These are phyloP conservation scores for Chorisops tibialis DNA, from an alignment of 2,888 invertebrate species.

Conservation along the genomic window DNA sequence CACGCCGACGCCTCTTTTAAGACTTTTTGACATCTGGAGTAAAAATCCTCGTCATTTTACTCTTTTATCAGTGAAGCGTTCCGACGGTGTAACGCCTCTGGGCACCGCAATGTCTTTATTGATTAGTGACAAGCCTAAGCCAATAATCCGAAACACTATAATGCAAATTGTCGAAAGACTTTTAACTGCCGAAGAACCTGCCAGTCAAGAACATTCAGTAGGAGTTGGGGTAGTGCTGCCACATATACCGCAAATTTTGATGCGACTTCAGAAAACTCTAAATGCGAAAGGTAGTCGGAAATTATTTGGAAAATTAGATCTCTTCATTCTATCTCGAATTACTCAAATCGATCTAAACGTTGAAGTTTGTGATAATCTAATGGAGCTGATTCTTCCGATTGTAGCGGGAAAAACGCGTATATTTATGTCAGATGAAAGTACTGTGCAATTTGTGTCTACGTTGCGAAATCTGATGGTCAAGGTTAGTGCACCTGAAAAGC, in stretches of 20 bases:
- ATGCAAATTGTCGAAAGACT: conserved; percentile 73
- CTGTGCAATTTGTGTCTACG: conserved; percentile 68
- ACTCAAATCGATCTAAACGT: conserved; percentile 70
- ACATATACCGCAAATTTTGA: conserved; percentile 68
- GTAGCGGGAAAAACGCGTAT: conserved; percentile 6
- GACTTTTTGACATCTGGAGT: conserved; percentile 77
- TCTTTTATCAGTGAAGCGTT: conserved; percentile 62
- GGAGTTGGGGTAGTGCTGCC: conserved; percentile 73
- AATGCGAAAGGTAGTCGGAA: conserved; percentile 58
- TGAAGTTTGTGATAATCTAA: conserved; percentile 64
- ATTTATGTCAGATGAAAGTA: conserved; percentile 59
- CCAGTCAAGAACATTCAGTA: conserved; percentile 51
- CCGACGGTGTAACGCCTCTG: conserved; percentile 53
- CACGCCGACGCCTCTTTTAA: conserved; percentile 76
- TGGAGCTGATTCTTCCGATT: conserved; percentile 70
- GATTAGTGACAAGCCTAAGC: conserved; percentile 64
- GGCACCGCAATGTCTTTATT: conserved; percentile 65
- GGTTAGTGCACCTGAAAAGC: conserved; percentile 61
- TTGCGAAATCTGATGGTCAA: conserved; percentile 71
- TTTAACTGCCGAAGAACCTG: conserved; percentile 62
- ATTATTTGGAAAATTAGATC: conserved; percentile 64
- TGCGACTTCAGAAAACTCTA: conserved; percentile 65
- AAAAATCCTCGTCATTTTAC: conserved; percentile 73
- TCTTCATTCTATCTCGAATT: conserved; percentile 70
- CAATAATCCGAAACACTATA: conserved; percentile 63